Conservation (phyloP, 1,140 invertebrate genomes). For the Thaumatotibia leucotreta region DNA sequence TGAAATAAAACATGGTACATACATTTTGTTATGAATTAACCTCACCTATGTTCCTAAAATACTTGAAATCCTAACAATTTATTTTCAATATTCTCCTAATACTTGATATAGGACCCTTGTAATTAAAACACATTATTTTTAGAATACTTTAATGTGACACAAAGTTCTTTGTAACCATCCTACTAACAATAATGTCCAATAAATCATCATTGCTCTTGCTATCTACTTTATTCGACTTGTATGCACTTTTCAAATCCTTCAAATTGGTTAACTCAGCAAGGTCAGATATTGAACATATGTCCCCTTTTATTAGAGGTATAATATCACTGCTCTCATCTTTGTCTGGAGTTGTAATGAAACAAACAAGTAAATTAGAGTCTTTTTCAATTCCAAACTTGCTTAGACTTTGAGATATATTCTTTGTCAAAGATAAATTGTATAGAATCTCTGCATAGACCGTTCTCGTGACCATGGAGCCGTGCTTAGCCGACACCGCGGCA, state of each 20-base stretch:
- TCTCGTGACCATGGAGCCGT: conserved; percentile 77
- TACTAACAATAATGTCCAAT: conserved; percentile 78
- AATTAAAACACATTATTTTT: not conserved
- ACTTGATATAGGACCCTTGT: no score
- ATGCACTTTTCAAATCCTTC: conserved; percentile 74
- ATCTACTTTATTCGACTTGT: conserved; percentile 76
- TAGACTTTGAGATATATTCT: conserved; percentile 82
- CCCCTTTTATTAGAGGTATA: conserved; percentile 72
- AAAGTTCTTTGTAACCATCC: conserved; percentile 77
- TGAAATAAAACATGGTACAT: conserved; percentile 58
- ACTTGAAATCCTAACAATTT: no score
- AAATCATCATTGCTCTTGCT: conserved; percentile 65
- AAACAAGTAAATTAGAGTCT: conserved; percentile 77
- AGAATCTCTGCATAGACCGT: conserved; percentile 82
- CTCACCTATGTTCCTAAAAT: no score
- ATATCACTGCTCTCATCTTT: conserved; percentile 54
- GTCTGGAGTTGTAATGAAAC: conserved; percentile 66
- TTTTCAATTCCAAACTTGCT: conserved; percentile 80
- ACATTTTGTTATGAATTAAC: no score
- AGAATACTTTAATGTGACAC: conserved; percentile 36
- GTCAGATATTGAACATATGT: conserved; percentile 61
- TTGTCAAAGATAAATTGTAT: conserved; percentile 82
- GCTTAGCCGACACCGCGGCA: conserved; percentile 77
- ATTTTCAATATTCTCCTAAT: no score
- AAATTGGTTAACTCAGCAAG: conserved; percentile 67